phyloP scores from a whole-genome alignment of 2,113 vertebrate species.

The Paramisgurnus dabryanus region DNA sequence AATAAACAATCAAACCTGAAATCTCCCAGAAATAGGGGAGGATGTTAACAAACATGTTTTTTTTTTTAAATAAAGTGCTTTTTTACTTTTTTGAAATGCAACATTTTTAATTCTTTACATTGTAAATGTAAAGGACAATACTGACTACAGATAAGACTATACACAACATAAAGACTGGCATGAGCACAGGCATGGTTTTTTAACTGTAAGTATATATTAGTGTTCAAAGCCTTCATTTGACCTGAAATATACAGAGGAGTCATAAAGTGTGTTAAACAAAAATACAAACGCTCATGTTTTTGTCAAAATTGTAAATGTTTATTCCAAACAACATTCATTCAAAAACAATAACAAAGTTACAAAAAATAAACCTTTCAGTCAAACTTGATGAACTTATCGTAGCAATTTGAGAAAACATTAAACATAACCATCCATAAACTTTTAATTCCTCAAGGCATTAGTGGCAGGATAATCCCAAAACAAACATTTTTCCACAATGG shows the following conservation, averaged over 20 bases:
- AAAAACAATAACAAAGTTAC: conserved; percentile 9
- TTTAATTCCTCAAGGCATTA: background rate
- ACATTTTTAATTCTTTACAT: no score
- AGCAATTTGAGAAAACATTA: conserved; percentile 4
- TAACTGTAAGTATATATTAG: no score
- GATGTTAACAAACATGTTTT: no score
- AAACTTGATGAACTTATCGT: background rate
- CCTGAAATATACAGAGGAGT: no score
- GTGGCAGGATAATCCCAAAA: background rate
- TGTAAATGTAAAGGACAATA: background rate
- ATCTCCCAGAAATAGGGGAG: no score
- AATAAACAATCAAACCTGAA: no score
- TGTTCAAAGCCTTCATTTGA: no score
- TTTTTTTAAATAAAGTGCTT: no score
- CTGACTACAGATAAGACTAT: background rate
- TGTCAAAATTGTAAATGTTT: conserved; percentile 41
- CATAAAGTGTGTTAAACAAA: background rate
- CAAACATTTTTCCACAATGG: background rate
- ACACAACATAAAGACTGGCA: background rate
- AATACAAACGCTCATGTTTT: conserved; percentile 6
- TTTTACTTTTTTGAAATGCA: no score
- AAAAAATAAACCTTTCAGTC: conserved; percentile 51
- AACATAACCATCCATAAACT: background rate
- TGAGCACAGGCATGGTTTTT: no score
- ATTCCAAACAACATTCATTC: conserved; percentile 48